Base-by-base conservation (phyloP, 1,140 invertebrate species). In the Drosophila sp. region DNA sequence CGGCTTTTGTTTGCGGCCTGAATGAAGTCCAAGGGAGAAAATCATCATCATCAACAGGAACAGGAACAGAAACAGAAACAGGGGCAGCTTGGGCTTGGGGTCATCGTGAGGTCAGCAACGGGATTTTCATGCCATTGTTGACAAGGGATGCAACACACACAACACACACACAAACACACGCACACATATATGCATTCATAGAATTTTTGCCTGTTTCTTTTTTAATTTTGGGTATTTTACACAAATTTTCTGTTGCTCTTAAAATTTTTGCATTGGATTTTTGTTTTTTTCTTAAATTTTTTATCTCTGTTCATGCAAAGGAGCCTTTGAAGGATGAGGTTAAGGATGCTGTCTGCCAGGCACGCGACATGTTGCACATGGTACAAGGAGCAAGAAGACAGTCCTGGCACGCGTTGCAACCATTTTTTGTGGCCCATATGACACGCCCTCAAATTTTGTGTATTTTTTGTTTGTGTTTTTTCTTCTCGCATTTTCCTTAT, bases 41-140 rank as follows among this genome's bases (percentile, higher is more conserved):
- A 78, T 87, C 78, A 86, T 82, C 72, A 84, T 36, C 58, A 36
- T 54, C 46, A 45, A 9, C 51, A 54, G 21, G 25, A 64, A 40
- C 40, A 76, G 65, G 51, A 69, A 63, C 78, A 54, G 21, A 36
- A 64, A 40, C 40, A 76, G 65, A 56, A 69, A 63, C 78, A 81
- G 75, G 67, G 63, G 75, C 72, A 81, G 51, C 76, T 77, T 40
- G 53, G 67, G 73, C 62, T 89, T 89, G 84, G 84, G 84, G 84
- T 89, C 84, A 89, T 82, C 86, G 74, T 76, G 82, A 89, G 84
- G 84, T 89, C 84, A 89, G 84, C 84, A 89, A 89, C 84, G 84
- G 84, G 80, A 89, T 89, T 89, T 87, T 89, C 76, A 32, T 87
- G 76, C 83, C 72, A 82, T 84, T 89, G 82, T 89, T 89, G 84